Evolutionary conservation across 2,113 vertebrate genomes (phyloP).

Genomic region (Nestor notabilis): DNA sequence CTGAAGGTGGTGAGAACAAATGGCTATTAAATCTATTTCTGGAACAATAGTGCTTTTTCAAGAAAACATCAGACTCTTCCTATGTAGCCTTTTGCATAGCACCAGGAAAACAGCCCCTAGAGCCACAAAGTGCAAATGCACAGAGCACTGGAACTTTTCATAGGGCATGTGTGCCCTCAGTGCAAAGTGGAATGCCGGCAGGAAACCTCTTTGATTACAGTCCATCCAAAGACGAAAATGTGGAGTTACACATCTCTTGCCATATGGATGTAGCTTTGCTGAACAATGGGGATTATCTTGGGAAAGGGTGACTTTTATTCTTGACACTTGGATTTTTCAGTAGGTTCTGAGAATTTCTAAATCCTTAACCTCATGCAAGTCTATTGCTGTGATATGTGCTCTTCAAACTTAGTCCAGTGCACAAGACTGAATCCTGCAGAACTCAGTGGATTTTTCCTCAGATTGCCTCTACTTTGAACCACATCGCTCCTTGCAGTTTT

Average conservation of each 20-base stretch:
- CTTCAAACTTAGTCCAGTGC: background rate
- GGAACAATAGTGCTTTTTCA: background rate
- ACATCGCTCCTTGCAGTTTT: background rate
- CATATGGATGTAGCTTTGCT: background rate
- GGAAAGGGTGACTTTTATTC: background rate
- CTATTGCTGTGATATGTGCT: background rate
- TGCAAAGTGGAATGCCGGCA: background rate
- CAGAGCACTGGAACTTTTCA: background rate
- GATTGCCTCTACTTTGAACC: background rate
- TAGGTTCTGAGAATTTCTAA: background rate
- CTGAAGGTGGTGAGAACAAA: background rate
- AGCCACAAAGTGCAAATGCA: background rate
- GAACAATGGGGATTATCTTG: fast-evolving
- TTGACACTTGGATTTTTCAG: background rate
- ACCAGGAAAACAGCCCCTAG: background rate
- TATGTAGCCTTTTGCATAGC: background rate
- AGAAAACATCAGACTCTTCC: background rate
- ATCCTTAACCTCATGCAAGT: background rate
- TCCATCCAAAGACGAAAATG: background rate
- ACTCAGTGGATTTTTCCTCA: background rate
- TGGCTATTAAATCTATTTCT: background rate
- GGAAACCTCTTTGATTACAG: background rate
- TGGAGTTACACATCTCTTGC: background rate
- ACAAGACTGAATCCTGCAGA: background rate
- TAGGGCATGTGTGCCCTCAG: fast-evolving